Evolutionary conservation across 1,140 invertebrate species (phyloP), one percentile per base, ranked within the genome.

Genomic region (Microvelia longipes): DNA sequence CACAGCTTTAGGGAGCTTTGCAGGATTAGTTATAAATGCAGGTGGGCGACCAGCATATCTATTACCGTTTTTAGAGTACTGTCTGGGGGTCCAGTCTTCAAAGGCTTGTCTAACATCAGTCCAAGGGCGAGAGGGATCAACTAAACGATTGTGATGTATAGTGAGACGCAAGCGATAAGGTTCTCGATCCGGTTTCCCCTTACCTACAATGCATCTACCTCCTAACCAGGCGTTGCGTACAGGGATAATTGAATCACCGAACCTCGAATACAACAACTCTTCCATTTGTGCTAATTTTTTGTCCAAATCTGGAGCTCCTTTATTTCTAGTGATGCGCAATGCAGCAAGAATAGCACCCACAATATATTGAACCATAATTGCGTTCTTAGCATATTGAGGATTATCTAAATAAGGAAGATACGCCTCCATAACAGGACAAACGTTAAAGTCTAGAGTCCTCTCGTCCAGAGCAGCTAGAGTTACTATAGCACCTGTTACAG

Each of bases 381-480:
- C 35, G 35, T 69, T 27, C 5, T 68, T 35, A 14, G 69, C 25
- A 19, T 28, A 65, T n/a, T 69, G 35, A 29, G 68, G 70, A 2
- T 62, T 62, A 30, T 72, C 69, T 5, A 74, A 35, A 13, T 68
- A 60, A 24, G 67, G 64, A 27, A 74, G 62, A 68, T 74, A 74
- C 13, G 71, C 64, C 2, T 72, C 73, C n/a, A 74, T 72, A 14
- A 74, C 70, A 27, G 73, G 73, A 71, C 73, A 74, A 60, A 74
- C 71, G 64, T 74, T 71, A 5, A 69, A 69, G 28, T 67, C 68
- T 2, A 71, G 63, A 25, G 67, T 71, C 27, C 66, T 60, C 27
- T 74, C 67, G 19, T 68, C 73, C 0, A 74, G 66, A 61, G 73
- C 70, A 28, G 70, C 71, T 11, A 74, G 66, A 15, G 69, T 50